Base-by-base conservation (phyloP, 1,140 invertebrate genomes). In the Micrasema longulum region DNA sequence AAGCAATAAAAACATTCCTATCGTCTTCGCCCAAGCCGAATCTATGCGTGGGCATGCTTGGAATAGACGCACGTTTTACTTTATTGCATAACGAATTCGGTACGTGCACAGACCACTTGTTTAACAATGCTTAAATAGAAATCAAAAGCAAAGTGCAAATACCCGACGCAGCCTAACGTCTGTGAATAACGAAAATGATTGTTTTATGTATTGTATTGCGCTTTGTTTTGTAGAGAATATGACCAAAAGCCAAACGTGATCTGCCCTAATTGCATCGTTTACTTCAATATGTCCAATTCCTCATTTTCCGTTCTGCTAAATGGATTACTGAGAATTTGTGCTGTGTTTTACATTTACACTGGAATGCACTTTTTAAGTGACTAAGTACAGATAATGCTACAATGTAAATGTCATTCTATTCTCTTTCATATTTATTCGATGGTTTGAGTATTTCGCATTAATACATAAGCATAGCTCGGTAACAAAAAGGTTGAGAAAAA, bases 41-140 rank as follows among this genome's bases (percentile, higher is more conserved):
- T 65, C 67, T 65, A 73, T 73, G 72, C 72, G 72, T 69, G 66
- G 72, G 67, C 72, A 73, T 67, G 72, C 67, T 69, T 72, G 71
- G 71, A 72, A 72, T 72, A 68, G 66, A 45, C 72, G 31, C 72
- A 69, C 66, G 72, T 65, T 73, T 63, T 55, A 73, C 66, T 73
- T 73, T 69, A 69, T 73, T 73, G 72, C 72, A 73, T 73, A 73
- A 69, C 72, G 72, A 73, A 73, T 73, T 45, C 67, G 12, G 67
- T 73, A 73, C 72, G 72, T 69, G 71, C 53, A 22, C 60, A 60
- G 60, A 26, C 48, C 72, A 73, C 55, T 69, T 73, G 71, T 73
- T 69, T 11, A 62, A 73, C 71, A 73, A 73, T 73, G 45, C 65
- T 23, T 36, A 35, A 50, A 68, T 53, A 22, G 65, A 68, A 68